Percentiles rank a stretch among this genome's conserved stretches.
Evolutionary conservation across 1,140 invertebrate genomes (phyloP).

Genomic region (Aradophagus sp.): DNA sequence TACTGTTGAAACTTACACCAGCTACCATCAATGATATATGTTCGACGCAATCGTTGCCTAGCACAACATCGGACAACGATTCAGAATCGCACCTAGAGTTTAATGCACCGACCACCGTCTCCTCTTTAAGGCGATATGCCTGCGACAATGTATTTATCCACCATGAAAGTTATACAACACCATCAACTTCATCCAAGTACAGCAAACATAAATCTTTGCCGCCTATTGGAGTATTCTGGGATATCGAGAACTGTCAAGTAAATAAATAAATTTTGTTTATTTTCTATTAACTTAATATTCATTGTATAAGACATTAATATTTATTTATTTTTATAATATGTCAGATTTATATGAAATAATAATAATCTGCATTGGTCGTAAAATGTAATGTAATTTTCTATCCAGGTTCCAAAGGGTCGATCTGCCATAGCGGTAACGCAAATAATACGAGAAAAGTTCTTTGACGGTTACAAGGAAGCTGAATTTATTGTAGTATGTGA

Average conservation of each 20-base stretch:
- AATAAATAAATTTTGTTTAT: no score
- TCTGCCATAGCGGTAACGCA: constrained; percentile 87
- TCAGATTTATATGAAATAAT: no score
- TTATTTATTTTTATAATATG: no score
- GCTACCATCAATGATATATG: constrained; percentile 36
- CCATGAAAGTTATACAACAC: constrained; percentile 60
- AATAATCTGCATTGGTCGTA: no score
- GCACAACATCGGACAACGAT: constrained; percentile 58
- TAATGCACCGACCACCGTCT: constrained; percentile 17
- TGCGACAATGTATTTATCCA: constrained; percentile 61
- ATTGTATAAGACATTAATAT: no score
- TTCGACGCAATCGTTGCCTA: constrained; percentile 54
- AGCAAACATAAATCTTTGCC: constrained; percentile 72
- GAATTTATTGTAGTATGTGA: constrained; percentile 91
- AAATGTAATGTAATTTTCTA: no score
- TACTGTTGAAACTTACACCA: constrained; percentile 59
- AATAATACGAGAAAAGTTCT: constrained; percentile 85
- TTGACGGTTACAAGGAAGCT: constrained; percentile 84
- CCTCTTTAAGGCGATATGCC: constrained; percentile 56
- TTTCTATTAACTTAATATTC: no score
- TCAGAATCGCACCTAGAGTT: constrained; percentile 55
- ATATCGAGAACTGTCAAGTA: constrained; percentile 91
- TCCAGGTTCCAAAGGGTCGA: constrained; percentile 87
- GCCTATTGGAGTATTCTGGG: constrained; percentile 93
- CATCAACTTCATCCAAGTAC: constrained; percentile 49